Evolutionary conservation across 2,797 vertebrate genomes (phyloP), one percentile per base, ranked within the genome.

Genomic region (Nothura maculosa): DNA sequence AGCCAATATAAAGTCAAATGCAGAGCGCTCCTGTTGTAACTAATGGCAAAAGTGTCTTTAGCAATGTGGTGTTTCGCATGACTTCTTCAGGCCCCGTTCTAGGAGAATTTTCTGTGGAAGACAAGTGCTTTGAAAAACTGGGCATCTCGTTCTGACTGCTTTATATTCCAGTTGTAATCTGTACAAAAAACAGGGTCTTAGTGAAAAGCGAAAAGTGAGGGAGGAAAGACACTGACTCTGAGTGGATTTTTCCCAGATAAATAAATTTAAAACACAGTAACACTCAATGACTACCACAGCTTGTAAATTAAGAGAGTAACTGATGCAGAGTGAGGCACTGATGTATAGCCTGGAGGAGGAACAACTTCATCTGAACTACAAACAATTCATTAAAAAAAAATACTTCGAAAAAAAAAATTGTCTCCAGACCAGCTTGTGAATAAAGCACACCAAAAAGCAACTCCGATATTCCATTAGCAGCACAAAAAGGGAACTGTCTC

Each of bases 351-450:
- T 82, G 90, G 74, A 96, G 84, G 74, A 95, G 54, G 85, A 91
- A 79, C 27, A 90, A 64, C 40, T 94, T 86, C 72, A 91, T 78
- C n/a, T 6, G 78, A 95, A 94, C 76, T 93, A 95, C 91, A 95
- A 95, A 93, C 45, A 92, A 95, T 78, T 87, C 5, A 86, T 85
- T 70, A 9, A 75, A 92, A 85, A 75, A 81, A 89, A 94, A 48
- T 54, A 90, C 74, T 95, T 94, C 92, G 87, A 96, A 93, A 85
- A 48, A 48, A 42, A 85, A 95, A 93, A 94, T 81, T 95, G 81
- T 94, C 94, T 96, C 89, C 92, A 96, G 89, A 94, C 68, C 78
- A 91, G 91, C 43, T 89, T 93, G 69, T 92, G 93, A 97, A 94
- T 88, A 96, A 94, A 95, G 78, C 80, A 92, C 27, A 79, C 89